Conservation (phyloP, 2,797 vertebrate species). For the Cynopterus sphinx region DNA sequence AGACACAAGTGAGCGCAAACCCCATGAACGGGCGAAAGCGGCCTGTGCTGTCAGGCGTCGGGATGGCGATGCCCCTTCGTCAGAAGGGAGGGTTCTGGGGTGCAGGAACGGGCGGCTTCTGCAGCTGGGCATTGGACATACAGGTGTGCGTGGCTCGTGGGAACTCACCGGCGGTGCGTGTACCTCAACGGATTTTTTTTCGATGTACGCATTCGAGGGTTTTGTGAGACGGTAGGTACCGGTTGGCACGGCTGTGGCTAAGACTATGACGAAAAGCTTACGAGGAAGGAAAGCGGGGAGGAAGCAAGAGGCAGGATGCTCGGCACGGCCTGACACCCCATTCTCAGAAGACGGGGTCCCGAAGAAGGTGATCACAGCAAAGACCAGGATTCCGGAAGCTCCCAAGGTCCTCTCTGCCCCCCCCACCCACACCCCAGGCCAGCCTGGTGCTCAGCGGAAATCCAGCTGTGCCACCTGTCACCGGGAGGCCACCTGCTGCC, state of each 20-base stretch:
- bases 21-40: neutral
- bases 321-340: neutral
- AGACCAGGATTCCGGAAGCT: slow-evolving; percentile 28
- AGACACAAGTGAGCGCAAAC: neutral
- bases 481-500: slow-evolving; percentile 16
- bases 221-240: neutral
- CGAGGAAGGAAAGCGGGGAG: neutral
- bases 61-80: neutral
- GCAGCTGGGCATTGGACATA: neutral
- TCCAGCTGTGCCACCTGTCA: neutral
- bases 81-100: too few relatives aligned
- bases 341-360: neutral
- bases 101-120: neutral
- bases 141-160: neutral
- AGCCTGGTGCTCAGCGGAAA: slow-evolving; percentile 37
- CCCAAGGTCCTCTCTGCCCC: slow-evolving; percentile 54
- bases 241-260: neutral
- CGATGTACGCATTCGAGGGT: accelerated
- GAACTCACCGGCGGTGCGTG: neutral
- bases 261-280: neutral
- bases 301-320: neutral
- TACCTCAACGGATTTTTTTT: neutral
- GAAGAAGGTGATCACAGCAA: slow-evolving; percentile 7
- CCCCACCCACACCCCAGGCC: slow-evolving; percentile 17
- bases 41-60: neutral